Evolutionary conservation across 2,888 invertebrate genomes (phyloP).

Genomic region (Calephelis perditalis): DNA sequence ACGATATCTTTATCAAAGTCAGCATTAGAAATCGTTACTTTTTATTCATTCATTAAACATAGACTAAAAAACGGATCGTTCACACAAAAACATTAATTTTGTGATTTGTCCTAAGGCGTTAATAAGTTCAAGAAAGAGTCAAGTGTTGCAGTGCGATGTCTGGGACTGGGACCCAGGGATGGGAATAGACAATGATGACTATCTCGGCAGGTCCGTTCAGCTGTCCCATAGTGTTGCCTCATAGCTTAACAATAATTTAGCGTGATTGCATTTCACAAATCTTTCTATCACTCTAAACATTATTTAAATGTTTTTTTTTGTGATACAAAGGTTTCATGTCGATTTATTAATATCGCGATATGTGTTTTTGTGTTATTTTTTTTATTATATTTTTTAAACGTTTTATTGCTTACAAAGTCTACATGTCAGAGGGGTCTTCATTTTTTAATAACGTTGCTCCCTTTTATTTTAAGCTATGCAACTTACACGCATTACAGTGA

Average conservation of each 20-base stretch:
- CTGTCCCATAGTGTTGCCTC: constrained; percentile 37
- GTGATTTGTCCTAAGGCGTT: constrained; percentile 81
- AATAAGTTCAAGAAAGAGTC: constrained; percentile 85
- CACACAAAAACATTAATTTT: constrained; percentile 25
- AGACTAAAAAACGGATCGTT: neutral
- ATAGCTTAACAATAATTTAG: constrained; percentile 24
- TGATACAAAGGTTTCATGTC: constrained; percentile 43
- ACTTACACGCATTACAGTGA: constrained; percentile 1
- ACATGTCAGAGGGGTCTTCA: constrained; percentile 5
- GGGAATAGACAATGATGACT: constrained; percentile 89
- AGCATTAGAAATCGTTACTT: no score
- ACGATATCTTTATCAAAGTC: no score
- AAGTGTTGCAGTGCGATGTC: constrained; percentile 85
- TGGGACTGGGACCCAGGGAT: constrained; percentile 92
- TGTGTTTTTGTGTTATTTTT: constrained; percentile 32
- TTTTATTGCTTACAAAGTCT: neutral
- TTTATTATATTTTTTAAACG: constrained; percentile 17
- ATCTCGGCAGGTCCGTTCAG: constrained; percentile 87
- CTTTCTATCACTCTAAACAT: constrained; percentile 41
- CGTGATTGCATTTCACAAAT: constrained; percentile 35
- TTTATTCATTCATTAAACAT: no score
- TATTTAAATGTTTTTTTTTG: constrained; percentile 24
- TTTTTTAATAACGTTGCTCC: neutral
- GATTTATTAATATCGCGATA: constrained; percentile 5
- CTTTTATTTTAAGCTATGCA: constrained; percentile 4